Conservation (phyloP, 37 sponge, comb jelly and placozoan genomes). For the Ianthella basta region DNA sequence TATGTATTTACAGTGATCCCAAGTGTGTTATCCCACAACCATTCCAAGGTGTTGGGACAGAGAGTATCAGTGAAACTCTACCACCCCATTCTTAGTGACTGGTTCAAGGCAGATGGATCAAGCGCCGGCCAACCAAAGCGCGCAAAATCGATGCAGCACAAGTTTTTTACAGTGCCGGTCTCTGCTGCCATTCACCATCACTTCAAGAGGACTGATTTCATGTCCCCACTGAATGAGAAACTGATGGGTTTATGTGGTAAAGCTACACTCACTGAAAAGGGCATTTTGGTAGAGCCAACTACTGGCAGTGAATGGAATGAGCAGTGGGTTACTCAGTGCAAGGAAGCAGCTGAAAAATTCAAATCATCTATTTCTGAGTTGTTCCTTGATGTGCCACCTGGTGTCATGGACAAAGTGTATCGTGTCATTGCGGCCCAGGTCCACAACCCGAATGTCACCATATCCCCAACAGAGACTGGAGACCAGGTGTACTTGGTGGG, state of each 20-base stretch:
- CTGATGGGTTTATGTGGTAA: too few relatives aligned
- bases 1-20: neutral
- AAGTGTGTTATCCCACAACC: neutral
- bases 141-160: too few relatives aligned
- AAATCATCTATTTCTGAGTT: neutral
- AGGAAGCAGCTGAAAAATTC: neutral
- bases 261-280: too few relatives aligned
- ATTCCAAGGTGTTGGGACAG: neutral
- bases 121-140: too few relatives aligned
- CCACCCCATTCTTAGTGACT: neutral
- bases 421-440: neutral
- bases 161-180: too few relatives aligned
- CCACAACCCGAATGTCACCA: neutral
- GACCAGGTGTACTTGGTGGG: neutral
- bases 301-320: neutral
- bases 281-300: neutral
- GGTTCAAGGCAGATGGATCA: neutral
- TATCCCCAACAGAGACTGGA: neutral
- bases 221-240: too few relatives aligned
- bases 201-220: too few relatives aligned
- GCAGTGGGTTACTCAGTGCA: neutral
- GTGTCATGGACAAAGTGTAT: neutral
- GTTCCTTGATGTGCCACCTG: neutral
- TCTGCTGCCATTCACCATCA: too few relatives aligned
- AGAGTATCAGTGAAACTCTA: constrained; percentile 2